Conservation (phyloP, 2,113 vertebrate species). For the Hemicordylus capensis region DNA sequence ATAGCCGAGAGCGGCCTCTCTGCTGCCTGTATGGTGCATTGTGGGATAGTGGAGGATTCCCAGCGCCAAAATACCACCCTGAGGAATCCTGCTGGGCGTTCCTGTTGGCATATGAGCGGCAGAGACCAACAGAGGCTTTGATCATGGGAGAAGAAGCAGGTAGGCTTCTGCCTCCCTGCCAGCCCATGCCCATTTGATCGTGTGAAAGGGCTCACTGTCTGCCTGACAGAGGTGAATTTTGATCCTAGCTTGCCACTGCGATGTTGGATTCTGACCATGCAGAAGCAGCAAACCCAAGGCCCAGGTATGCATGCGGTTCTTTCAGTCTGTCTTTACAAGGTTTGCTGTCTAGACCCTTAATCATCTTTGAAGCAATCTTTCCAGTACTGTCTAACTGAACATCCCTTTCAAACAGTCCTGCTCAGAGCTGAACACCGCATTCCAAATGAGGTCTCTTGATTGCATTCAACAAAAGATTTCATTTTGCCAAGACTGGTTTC, state of each 20-base stretch:
- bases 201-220: too few species aligned
- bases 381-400: background rate
- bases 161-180: too few species aligned
- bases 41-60: too few species aligned
- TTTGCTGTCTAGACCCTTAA: background rate
- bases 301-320: background rate
- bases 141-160: too few species aligned
- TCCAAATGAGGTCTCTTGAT: background rate
- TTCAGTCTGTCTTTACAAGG: background rate
- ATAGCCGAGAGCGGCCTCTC: too few species aligned
- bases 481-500: background rate
- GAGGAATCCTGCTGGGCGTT: too few species aligned
- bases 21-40: too few species aligned
- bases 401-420: background rate
- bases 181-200: too few species aligned
- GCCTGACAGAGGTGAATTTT: background rate
- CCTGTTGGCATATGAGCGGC: too few species aligned
- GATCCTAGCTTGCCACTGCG: background rate
- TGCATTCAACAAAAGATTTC: background rate
- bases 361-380: background rate
- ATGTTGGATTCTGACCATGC: background rate
- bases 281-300: background rate
- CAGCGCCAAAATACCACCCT: too few species aligned
- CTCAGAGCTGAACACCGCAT: background rate
- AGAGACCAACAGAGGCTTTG: too few species aligned